Evolutionary conservation across 1,140 invertebrate genomes (phyloP).

Genomic region (Drosophila equinoxialis): DNA sequence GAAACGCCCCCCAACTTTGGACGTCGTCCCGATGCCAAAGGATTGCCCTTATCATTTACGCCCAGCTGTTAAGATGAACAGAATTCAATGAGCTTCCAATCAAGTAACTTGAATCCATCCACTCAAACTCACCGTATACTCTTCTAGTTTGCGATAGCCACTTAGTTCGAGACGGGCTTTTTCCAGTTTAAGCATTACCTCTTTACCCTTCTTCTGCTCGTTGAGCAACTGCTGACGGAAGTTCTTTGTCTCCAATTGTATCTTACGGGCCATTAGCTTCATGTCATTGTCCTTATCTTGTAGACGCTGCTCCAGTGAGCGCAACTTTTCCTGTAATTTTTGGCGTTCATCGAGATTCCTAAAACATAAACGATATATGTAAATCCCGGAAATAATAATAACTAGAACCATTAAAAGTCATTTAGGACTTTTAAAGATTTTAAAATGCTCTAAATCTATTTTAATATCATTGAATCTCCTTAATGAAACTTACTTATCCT

Average conservation of each 20-base stretch:
- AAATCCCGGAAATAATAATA: no score
- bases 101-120: neutral
- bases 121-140: constrained; percentile 56
- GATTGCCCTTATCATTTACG: constrained; percentile 56
- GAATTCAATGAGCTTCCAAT: neutral
- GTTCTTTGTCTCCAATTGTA: constrained; percentile 88
- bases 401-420: no score
- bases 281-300: constrained; percentile 88
- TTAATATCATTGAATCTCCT: no score
- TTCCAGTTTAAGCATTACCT: constrained; percentile 87
- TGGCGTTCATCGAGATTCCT: constrained; percentile 89
- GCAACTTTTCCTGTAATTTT: constrained; percentile 87
- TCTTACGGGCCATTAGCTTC: constrained; percentile 86
- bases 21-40: constrained; percentile 51
- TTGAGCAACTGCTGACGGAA: constrained; percentile 87
- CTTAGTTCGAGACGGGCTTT: constrained; percentile 84
- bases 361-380: neutral
- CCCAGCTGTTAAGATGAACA: constrained; percentile 6
- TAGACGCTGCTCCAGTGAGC: constrained; percentile 86
- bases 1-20: constrained; percentile 40
- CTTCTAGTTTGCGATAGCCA: constrained; percentile 75
- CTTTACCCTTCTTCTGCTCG: constrained; percentile 88
- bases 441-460: no score
- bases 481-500: constrained; percentile 84
- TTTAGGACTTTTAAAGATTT: no score